phyloP scores from a whole-genome alignment of 2,888 invertebrate genomes.

The Pseudanteris insignis region DNA sequence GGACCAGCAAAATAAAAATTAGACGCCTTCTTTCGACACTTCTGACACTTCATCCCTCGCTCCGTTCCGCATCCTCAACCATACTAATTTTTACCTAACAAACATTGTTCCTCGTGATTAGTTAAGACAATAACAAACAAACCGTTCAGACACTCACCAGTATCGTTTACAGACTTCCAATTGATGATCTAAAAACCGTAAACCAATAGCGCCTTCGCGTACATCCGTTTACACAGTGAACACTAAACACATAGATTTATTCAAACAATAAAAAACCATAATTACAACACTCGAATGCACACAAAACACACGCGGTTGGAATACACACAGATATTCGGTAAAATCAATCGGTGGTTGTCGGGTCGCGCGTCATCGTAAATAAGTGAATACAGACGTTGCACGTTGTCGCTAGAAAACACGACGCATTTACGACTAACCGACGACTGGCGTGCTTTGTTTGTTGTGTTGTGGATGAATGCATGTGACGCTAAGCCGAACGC shows the following conservation, averaged over 20 bases:
- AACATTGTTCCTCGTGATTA: conserved; percentile 38
- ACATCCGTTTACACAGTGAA: neutral
- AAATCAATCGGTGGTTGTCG: conserved; percentile 31
- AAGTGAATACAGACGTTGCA: too few relatives aligned
- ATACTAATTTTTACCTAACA: conserved; percentile 15
- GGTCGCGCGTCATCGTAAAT: conserved; percentile 15
- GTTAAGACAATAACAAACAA: conserved; percentile 3
- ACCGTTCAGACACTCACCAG: too few relatives aligned
- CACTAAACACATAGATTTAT: conserved; percentile 12
- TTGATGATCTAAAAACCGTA: conserved; percentile 6
- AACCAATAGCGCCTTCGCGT: conserved; percentile 4
- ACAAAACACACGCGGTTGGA: neutral
- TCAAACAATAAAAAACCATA: conserved; percentile 7
- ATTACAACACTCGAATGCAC: conserved; percentile 1
- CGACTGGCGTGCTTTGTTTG: conserved; percentile 1
- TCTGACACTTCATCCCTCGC: conserved; percentile 8
- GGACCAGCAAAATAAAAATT: conserved; percentile 28
- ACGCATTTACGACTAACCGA: conserved; percentile 5
- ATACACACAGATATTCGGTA: neutral
- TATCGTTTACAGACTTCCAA: neutral
- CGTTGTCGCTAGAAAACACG: conserved; percentile 9
- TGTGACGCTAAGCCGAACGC: conserved; percentile 3
- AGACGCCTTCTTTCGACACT: conserved; percentile 9
- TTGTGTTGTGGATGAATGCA: conserved; percentile 17
- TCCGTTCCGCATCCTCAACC: conserved; percentile 11